phyloP scores from a whole-genome alignment of 2,797 vertebrate species.

The Pipistrellus nathusii region DNA sequence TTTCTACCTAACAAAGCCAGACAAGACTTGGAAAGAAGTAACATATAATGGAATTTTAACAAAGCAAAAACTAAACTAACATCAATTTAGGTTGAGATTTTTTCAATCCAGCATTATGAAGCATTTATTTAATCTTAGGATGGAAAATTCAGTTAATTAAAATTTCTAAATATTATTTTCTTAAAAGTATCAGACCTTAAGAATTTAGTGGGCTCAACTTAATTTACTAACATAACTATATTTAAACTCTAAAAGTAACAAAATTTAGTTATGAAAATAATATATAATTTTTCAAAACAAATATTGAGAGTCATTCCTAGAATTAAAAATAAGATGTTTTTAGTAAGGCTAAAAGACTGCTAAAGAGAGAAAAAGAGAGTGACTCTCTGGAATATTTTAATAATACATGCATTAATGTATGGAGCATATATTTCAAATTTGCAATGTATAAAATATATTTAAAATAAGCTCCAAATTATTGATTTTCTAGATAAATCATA shows the following conservation, averaged over 20 bases:
- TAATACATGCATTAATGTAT: not conserved
- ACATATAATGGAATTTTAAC: not conserved
- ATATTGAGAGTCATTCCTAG: not conserved
- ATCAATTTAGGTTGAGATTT: not conserved
- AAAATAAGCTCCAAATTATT: not conserved
- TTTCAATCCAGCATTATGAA: not conserved
- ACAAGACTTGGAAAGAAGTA: not conserved
- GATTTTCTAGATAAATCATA: not conserved
- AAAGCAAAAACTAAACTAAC: not conserved
- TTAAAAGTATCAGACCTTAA: not conserved
- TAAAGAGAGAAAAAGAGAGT: not conserved
- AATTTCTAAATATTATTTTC: constrained; percentile 19
- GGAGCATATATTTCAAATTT: not conserved
- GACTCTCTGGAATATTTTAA: not conserved
- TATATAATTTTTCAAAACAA: not conserved
- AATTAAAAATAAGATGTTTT: constrained; percentile 18
- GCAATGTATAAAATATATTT: not conserved
- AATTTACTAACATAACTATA: constrained; percentile 4
- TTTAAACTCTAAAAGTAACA: not conserved
- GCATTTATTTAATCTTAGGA: constrained; percentile 1
- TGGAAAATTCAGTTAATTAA: constrained; percentile 5
- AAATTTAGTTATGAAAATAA: not conserved
- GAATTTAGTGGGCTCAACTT: not conserved
- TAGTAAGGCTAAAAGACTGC: not conserved
- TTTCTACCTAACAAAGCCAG: not conserved